These are phyloP conservation scores for Pyrocephalus nanus DNA, from an alignment of 2,797 vertebrate genomes.

Conservation along the genomic window DNA sequence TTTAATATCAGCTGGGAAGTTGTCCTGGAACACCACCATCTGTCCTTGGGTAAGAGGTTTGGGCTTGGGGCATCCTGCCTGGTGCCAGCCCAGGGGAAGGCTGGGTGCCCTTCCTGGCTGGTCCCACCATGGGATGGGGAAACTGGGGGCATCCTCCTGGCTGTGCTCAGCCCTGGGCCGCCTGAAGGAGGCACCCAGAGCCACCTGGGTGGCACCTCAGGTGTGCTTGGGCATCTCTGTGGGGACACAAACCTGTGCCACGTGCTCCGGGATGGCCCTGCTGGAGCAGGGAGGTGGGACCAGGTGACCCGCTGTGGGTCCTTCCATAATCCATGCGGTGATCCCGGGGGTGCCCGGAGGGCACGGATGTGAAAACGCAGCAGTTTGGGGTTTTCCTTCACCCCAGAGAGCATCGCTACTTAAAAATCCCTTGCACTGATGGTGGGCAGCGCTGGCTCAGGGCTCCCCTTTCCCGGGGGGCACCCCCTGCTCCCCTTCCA, in stretches of 20 bases:
- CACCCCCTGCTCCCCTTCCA: accelerated
- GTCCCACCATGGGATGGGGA: accelerated
- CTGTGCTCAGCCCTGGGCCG: accelerated
- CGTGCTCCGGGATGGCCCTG: background rate
- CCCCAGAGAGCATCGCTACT: accelerated
- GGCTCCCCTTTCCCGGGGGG: accelerated
- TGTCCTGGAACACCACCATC: background rate
- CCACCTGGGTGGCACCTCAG: accelerated
- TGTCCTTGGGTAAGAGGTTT: accelerated
- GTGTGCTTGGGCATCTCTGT: accelerated
- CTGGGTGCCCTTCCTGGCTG: accelerated
- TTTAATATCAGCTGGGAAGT: background rate
- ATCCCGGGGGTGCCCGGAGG: accelerated
- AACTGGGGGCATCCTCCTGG: accelerated
- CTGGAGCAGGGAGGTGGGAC: background rate
- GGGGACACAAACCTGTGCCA: accelerated
- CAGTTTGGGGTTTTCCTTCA: accelerated
- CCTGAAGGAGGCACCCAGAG: background rate
- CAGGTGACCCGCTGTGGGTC: accelerated
- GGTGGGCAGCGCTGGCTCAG: background rate
- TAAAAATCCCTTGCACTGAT: accelerated
- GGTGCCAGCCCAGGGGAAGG: too few relatives aligned
- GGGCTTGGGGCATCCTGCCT: accelerated
- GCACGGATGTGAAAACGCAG: accelerated
- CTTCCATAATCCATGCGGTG: accelerated